Conservation (phyloP, 2,888 invertebrate genomes). For the Andrena minutula region DNA sequence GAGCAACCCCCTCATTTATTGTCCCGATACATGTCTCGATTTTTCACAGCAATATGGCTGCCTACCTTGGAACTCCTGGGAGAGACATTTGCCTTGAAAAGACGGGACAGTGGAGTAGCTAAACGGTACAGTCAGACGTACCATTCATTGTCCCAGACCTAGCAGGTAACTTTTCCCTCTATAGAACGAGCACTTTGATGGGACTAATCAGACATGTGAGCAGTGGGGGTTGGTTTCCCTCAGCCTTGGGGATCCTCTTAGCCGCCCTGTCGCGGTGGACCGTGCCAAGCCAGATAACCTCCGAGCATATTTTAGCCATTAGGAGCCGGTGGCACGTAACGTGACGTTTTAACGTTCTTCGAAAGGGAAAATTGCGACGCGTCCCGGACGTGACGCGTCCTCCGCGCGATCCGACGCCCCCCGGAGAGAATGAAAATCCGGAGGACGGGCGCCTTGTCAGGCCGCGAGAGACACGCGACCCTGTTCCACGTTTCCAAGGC, state of each 20-base stretch:
- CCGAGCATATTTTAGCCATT: conserved; percentile 54
- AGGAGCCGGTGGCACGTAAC: conserved; percentile 35
- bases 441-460: conserved; percentile 41
- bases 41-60: no score
- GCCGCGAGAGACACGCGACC: conserved; percentile 47
- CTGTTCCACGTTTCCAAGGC: conserved; percentile 40
- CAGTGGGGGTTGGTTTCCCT: conserved; percentile 5
- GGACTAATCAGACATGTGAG: conserved; percentile 11
- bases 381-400: conserved; percentile 43
- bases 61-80: no score
- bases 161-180: no score
- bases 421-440: conserved; percentile 58
- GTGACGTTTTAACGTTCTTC: conserved; percentile 26
- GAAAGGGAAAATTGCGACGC: conserved; percentile 45
- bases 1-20: background rate
- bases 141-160: no score
- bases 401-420: background rate
- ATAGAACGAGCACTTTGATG: background rate
- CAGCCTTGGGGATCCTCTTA: background rate
- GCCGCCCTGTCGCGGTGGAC: background rate
- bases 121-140: no score
- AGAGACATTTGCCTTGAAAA: no score
- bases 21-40: background rate
- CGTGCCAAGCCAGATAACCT: conserved; percentile 40
- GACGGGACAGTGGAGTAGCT: no score